These are phyloP conservation scores for Eutrigla gurnardus DNA, from an alignment of 2,797 vertebrate species.

Conservation along the genomic window DNA sequence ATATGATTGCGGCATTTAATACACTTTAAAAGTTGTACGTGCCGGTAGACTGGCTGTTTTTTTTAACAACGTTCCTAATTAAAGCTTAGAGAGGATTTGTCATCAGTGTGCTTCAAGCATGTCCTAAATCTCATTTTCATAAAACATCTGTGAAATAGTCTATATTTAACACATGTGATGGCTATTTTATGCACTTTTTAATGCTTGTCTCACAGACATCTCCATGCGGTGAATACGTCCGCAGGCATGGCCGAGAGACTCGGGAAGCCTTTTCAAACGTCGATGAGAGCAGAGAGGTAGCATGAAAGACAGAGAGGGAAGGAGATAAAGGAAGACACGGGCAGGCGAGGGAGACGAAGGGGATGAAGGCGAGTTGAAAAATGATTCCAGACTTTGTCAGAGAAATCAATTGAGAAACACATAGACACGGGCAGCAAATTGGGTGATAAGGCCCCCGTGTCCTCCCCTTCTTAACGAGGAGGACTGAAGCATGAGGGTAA, in stretches of 20 bases:
- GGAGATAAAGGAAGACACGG: constrained; percentile 53
- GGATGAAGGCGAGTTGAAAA: constrained; percentile 75
- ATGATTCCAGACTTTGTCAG: constrained; percentile 82
- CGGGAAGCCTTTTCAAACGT: constrained; percentile 65
- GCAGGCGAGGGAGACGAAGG: constrained; percentile 40
- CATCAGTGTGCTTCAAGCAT: constrained; percentile 84
- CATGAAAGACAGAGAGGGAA: constrained; percentile 29
- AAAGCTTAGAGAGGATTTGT: constrained; percentile 89
- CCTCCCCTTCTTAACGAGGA: constrained; percentile 80
- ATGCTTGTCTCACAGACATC: constrained; percentile 63
- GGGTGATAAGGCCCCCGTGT: constrained; percentile 77
- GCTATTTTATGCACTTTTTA: constrained; percentile 73
- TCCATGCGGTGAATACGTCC: constrained; percentile 54
- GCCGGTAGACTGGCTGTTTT: constrained; percentile 73
- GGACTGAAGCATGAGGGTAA: constrained; percentile 79
- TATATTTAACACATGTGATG: constrained; percentile 81
- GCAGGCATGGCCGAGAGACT: constrained; percentile 52
- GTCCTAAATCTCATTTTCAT: constrained; percentile 89
- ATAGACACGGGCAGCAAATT: constrained; percentile 80
- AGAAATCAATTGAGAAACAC: constrained; percentile 82
- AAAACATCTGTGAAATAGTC: constrained; percentile 86
- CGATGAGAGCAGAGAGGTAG: constrained; percentile 30
- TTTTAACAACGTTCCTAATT: constrained; percentile 85
- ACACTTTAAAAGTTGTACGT: constrained; percentile 89
- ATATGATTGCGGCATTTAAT: constrained; percentile 90